These are phyloP conservation scores for Tauraco hartlaubi DNA, from an alignment of 2,797 vertebrate species.

Conservation along the genomic window DNA sequence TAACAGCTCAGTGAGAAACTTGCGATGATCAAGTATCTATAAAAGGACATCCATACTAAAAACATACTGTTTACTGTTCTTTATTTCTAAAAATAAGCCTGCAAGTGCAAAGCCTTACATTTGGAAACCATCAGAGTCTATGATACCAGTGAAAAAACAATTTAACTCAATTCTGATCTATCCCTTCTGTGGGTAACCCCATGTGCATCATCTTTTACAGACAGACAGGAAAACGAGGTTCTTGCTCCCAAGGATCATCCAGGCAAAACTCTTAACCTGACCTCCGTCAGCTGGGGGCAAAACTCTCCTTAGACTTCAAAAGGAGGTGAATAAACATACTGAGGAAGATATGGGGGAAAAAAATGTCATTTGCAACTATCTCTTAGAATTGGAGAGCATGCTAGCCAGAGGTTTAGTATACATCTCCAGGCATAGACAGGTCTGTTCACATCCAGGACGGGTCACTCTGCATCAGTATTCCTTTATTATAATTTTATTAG, in stretches of 20 bases:
- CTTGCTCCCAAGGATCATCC: background rate
- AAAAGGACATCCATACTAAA: background rate
- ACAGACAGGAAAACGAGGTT: background rate
- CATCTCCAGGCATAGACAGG: background rate
- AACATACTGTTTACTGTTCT: background rate
- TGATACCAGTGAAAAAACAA: background rate
- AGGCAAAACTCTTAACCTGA: background rate
- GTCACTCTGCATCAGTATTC: background rate
- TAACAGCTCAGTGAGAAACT: background rate
- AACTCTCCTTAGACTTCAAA: background rate
- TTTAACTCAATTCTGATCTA: background rate
- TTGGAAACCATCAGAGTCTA: background rate
- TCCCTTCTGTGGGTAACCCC: background rate
- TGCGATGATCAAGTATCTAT: background rate
- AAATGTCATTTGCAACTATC: background rate
- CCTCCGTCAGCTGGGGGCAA: background rate
- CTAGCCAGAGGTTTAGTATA: background rate
- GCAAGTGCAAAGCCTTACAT: background rate
- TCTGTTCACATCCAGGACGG: background rate
- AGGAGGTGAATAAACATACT: background rate
- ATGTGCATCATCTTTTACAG: background rate
- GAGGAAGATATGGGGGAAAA: accelerated
- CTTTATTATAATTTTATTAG: background rate
- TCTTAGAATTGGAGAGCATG: background rate
- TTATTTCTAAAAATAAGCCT: background rate